A percentile compares a stretch with the other conserved stretches of the same genome.
phyloP scores from a whole-genome alignment of 2,888 invertebrate genomes.

The Corythucha ciliata region DNA sequence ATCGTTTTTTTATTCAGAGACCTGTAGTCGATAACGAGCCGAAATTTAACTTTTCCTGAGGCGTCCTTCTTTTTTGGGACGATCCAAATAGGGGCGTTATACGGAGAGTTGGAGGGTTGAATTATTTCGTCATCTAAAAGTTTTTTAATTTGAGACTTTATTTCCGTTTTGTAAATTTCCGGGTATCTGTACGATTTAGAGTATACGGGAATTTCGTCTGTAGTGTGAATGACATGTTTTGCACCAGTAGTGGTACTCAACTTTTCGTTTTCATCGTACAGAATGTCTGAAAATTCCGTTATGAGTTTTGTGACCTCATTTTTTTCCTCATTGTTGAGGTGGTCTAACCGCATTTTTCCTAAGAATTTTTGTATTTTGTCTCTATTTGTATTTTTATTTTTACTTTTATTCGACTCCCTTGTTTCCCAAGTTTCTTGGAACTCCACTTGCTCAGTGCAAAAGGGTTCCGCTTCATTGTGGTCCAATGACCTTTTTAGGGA shows the following conservation, averaged over 20 bases:
- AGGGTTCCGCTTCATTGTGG: too few relatives aligned
- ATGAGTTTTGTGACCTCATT: constrained; percentile 31
- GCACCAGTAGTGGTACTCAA: constrained; percentile 37
- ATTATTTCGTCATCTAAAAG: neutral
- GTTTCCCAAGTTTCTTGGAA: too few relatives aligned
- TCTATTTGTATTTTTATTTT: too few relatives aligned
- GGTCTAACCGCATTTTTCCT: constrained; percentile 20
- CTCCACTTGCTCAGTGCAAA: too few relatives aligned
- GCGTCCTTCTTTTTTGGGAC: constrained; percentile 4
- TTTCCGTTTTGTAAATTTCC: constrained; percentile 37
- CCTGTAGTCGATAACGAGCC: neutral
- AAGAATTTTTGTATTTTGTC: constrained; percentile 20
- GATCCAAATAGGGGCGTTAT: neutral
- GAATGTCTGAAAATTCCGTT: constrained; percentile 37
- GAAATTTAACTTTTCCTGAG: neutral
- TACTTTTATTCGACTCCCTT: too few relatives aligned
- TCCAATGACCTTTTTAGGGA: too few relatives aligned
- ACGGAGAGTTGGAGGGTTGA: constrained; percentile 4
- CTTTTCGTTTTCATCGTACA: constrained; percentile 37
- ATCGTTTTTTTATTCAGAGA: neutral
- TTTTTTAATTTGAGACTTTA: constrained; percentile 30
- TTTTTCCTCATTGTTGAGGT: constrained; percentile 36
- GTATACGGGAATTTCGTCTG: constrained; percentile 35
- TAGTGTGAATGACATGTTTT: constrained; percentile 38
- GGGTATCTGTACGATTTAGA: constrained; percentile 40